Evolutionary conservation across 2,797 vertebrate species (phyloP).

Genomic region (Aphelocoma californica): DNA sequence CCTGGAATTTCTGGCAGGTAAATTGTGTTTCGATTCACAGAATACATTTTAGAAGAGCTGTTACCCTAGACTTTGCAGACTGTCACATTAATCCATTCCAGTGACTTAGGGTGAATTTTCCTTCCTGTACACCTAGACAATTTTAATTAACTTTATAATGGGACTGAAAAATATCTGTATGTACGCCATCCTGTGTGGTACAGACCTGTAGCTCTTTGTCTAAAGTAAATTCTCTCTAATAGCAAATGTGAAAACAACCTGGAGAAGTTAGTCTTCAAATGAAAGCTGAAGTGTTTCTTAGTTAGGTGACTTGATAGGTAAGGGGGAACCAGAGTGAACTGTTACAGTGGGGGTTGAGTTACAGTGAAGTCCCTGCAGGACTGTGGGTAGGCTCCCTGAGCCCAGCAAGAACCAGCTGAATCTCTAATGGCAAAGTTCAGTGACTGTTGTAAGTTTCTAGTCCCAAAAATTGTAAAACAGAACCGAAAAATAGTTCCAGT

Average conservation of each 20-base stretch:
- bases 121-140: not conserved
- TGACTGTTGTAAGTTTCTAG: not conserved
- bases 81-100: not conserved
- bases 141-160: not conserved
- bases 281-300: not conserved
- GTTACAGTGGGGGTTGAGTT: accelerated
- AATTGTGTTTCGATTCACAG: not conserved
- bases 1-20: not conserved
- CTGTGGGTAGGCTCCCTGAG: not conserved
- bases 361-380: not conserved
- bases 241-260: not conserved
- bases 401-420: not conserved
- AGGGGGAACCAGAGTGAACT: not conserved
- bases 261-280: not conserved
- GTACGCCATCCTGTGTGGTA: not conserved
- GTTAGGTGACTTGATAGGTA: not conserved
- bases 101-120: not conserved
- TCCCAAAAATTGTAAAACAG: not conserved
- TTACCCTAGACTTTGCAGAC: not conserved
- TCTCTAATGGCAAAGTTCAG: not conserved
- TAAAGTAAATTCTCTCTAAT: not conserved
- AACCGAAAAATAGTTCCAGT: not conserved
- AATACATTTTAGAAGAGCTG: not conserved
- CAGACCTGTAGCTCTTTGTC: not conserved
- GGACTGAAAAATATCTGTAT: not conserved